Percentiles rank a stretch among this genome's conserved stretches.
phyloP scores from a whole-genome alignment of 1,140 invertebrate genomes.

The Dendrolimus punctatus region DNA sequence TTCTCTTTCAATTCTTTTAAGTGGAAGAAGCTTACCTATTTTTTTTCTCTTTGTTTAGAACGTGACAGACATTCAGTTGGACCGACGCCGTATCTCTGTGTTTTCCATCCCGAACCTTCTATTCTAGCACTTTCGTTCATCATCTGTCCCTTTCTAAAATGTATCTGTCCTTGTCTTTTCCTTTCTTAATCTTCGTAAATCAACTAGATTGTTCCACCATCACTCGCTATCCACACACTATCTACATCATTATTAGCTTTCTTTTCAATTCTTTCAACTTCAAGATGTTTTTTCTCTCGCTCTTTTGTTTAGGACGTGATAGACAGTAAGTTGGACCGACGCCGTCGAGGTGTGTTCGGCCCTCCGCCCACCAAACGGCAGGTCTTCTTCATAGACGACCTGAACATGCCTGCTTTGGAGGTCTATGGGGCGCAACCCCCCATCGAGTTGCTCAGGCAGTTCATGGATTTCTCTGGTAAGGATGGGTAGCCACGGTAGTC shows the following conservation, averaged over 20 bases:
- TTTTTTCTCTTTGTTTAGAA: no score
- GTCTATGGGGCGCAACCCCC: conserved; percentile 91
- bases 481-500: background rate
- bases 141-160: no score
- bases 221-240: background rate
- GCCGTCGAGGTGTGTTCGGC: conserved; percentile 84
- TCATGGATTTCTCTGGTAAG: conserved; percentile 77
- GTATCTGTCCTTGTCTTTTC: no score
- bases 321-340: conserved; percentile 85
- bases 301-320: conserved; percentile 80
- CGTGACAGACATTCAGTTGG: no score
- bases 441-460: conserved; percentile 90
- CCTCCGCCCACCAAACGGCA: conserved; percentile 82
- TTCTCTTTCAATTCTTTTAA: no score
- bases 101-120: no score
- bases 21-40: no score
- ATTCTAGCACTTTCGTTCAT: no score
- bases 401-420: conserved; percentile 92
- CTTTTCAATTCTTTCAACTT: no score
- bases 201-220: no score
- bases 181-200: no score
- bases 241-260: background rate
- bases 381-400: conserved; percentile 92
- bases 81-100: no score
- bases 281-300: background rate